Conservation (phyloP, 1,140 invertebrate genomes). For the Caenorhabditis remanei region DNA sequence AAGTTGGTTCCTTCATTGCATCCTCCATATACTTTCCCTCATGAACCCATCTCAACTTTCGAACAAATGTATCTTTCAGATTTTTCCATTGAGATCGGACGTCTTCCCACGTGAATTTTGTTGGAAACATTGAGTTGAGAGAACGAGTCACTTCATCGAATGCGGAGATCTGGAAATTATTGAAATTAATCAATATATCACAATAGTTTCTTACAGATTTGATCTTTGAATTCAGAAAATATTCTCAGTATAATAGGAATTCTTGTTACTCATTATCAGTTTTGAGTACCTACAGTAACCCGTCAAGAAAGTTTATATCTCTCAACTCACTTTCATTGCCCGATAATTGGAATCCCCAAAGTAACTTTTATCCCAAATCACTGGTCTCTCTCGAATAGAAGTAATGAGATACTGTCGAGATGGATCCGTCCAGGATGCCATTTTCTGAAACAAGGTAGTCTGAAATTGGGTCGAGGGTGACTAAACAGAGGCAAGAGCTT, state of each 20-base stretch:
- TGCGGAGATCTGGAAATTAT: not conserved
- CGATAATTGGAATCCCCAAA: not conserved
- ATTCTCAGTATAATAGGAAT: too few species aligned
- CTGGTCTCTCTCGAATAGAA: slow-evolving; percentile 22
- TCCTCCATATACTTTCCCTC: slow-evolving; percentile 62
- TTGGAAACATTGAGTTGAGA: slow-evolving; percentile 30
- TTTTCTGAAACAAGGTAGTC: not conserved
- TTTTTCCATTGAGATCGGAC: slow-evolving; percentile 64
- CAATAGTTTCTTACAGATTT: too few species aligned
- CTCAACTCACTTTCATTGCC: not conserved
- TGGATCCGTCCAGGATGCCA: slow-evolving; percentile 61
- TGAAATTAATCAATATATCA: not conserved
- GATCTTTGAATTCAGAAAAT: too few species aligned
- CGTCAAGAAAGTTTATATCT: not conserved
- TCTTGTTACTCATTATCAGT: not conserved
- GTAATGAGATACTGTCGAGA: slow-evolving; percentile 53
- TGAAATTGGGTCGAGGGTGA: not conserved
- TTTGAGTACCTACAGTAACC: not conserved
- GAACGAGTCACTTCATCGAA: slow-evolving; percentile 20
- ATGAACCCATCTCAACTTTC: slow-evolving; percentile 61
- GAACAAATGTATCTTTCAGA: slow-evolving; percentile 63
- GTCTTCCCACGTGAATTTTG: slow-evolving; percentile 57
- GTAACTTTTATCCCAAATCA: slow-evolving; percentile 37
- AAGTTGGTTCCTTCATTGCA: slow-evolving; percentile 55
- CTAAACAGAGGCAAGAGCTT: too few species aligned